A percentile compares a stretch with the other conserved stretches of the same genome.
Conservation (phyloP, 2,888 invertebrate genomes). For the Phoronis australis region DNA sequence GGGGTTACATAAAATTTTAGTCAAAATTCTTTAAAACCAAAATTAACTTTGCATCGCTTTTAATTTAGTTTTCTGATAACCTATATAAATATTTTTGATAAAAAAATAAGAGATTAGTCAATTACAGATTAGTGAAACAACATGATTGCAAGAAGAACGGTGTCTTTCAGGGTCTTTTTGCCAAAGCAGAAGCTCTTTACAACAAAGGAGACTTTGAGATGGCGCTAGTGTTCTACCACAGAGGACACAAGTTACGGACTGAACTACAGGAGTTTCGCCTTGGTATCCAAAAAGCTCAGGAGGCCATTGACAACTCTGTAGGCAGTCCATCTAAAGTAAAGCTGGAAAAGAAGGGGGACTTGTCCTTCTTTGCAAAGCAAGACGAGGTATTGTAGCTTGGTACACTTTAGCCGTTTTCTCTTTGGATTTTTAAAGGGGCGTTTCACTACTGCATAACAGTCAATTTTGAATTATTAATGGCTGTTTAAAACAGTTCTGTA, state of each 20-base stretch:
- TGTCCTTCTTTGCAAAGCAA: constrained; percentile 39
- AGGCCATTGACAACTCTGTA: constrained; percentile 88
- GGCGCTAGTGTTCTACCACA: constrained; percentile 85
- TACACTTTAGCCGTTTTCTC: too few relatives aligned
- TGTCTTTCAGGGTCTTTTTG: constrained; percentile 65
- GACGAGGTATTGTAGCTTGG: constrained; percentile 29
- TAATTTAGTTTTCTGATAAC: too few relatives aligned
- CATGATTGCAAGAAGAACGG: not conserved
- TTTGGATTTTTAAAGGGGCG: too few relatives aligned
- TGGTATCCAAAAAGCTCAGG: constrained; percentile 88
- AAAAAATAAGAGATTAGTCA: too few relatives aligned
- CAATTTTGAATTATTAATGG: too few relatives aligned
- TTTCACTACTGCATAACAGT: too few relatives aligned
- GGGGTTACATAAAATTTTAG: not conserved
- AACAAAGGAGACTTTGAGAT: constrained; percentile 89
- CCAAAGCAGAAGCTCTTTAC: constrained; percentile 89
- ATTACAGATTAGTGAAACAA: too few relatives aligned
- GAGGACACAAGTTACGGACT: constrained; percentile 78
- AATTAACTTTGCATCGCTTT: too few relatives aligned
- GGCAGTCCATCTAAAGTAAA: constrained; percentile 58
- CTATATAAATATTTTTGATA: too few relatives aligned
- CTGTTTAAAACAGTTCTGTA: too few relatives aligned
- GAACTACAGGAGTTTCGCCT: constrained; percentile 70
- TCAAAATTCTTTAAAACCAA: too few relatives aligned
- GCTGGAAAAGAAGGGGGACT: constrained; percentile 43